Conservation (phyloP, 2,113 vertebrate genomes). For the Echinops telfairi region DNA sequence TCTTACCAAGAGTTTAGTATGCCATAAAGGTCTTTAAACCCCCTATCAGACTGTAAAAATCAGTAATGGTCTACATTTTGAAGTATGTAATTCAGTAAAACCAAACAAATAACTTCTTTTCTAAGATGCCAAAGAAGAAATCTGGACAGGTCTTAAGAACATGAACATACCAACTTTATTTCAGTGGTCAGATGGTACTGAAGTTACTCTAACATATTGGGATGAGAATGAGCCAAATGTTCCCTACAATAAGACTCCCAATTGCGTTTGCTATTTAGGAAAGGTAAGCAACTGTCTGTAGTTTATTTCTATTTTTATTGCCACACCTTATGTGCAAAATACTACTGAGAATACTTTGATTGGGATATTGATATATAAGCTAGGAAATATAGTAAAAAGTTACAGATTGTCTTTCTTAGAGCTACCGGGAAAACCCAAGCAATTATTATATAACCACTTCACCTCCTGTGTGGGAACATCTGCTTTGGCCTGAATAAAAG, state of each 20-base stretch:
- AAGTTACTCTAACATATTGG: slow-evolving; percentile 94
- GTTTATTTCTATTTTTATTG: slow-evolving; percentile 55
- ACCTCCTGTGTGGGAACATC: background rate
- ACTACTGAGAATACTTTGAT: slow-evolving; percentile 18
- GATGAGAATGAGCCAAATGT: slow-evolving; percentile 90
- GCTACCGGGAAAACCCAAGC: slow-evolving; percentile 15
- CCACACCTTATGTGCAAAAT: slow-evolving; percentile 2
- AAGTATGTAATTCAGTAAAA: slow-evolving; percentile 16
- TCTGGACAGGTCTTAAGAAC: slow-evolving; percentile 93
- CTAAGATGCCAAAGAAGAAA: slow-evolving; percentile 86
- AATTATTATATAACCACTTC: background rate
- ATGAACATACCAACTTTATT: slow-evolving; percentile 86
- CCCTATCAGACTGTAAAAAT: slow-evolving; percentile 34
- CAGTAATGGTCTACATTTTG: background rate
- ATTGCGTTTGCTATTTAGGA: slow-evolving; percentile 93
- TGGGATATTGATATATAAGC: slow-evolving; percentile 25
- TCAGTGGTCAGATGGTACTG: slow-evolving; percentile 90
- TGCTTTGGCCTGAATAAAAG: slow-evolving; percentile 5
- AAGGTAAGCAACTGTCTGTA: slow-evolving; percentile 86
- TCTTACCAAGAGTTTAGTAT: background rate
- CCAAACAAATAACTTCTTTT: slow-evolving; percentile 71
- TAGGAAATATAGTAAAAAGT: slow-evolving; percentile 43
- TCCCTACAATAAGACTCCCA: slow-evolving; percentile 84
- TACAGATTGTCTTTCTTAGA: background rate
- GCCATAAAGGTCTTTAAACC: background rate